Evolutionary conservation across 2,113 vertebrate genomes (phyloP).

Genomic region (Platichthys stellatus): DNA sequence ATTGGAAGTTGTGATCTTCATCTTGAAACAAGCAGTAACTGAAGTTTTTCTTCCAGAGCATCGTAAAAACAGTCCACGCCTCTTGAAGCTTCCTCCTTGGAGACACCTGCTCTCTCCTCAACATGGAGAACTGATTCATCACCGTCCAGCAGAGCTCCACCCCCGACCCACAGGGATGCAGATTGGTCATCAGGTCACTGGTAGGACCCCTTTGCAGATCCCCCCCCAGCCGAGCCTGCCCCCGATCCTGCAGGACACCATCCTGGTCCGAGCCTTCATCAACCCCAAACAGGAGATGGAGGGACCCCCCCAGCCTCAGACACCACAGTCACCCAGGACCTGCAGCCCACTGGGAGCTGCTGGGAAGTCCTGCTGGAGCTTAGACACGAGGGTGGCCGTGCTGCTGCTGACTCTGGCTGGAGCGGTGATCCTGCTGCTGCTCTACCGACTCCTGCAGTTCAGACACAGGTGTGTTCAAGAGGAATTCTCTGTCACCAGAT

Average conservation of each 20-base stretch:
- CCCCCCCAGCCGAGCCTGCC: conserved; percentile 10
- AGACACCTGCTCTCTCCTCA: background rate
- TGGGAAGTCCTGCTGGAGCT: conserved; percentile 61
- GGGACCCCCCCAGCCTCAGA: conserved; percentile 20
- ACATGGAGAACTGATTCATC: conserved; percentile 16
- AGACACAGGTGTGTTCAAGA: conserved; percentile 69
- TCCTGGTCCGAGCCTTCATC: conserved; percentile 29
- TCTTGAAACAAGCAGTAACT: background rate
- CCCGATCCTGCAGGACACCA: conserved; percentile 9
- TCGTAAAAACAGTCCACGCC: background rate
- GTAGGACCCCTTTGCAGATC: conserved; percentile 46
- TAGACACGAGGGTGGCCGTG: conserved; percentile 66
- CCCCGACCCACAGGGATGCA: conserved; percentile 44
- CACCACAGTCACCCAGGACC: conserved; percentile 36
- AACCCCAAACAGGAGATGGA: conserved; percentile 45
- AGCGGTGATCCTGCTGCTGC: conserved; percentile 73
- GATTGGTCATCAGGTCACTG: conserved; percentile 32
- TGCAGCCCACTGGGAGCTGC: conserved; percentile 51
- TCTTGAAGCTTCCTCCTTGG: background rate
- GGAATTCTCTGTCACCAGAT: background rate
- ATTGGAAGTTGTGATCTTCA: background rate
- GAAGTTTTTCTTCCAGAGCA: conserved; percentile 30
- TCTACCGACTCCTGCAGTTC: conserved; percentile 76
- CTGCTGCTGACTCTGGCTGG: conserved; percentile 74
- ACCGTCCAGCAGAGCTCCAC: background rate